Conservation (phyloP, 1,140 invertebrate species). For the Microvelia longipes region DNA sequence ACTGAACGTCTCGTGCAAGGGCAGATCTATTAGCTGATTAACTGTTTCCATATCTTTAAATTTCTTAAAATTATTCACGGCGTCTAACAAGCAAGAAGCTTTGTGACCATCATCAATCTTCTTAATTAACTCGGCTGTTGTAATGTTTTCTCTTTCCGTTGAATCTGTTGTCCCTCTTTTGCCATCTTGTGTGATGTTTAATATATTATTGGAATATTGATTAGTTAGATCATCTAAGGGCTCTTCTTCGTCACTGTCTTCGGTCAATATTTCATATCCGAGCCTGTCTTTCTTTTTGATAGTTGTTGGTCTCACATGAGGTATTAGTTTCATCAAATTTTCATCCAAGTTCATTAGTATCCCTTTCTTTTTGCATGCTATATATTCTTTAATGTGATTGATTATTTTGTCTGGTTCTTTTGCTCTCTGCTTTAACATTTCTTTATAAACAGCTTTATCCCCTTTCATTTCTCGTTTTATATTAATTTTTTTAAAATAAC, state of each 20-base stretch:
- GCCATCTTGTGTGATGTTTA: neutral
- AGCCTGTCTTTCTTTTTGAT: neutral
- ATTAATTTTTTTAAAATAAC: neutral
- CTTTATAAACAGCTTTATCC: neutral
- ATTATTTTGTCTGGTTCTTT: neutral
- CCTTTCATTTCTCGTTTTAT: neutral
- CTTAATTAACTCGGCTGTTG: neutral
- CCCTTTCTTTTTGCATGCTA: neutral
- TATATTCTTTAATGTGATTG: neutral
- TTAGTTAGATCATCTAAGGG: neutral
- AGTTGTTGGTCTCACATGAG: neutral
- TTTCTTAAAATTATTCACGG: neutral
- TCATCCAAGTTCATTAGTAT: neutral
- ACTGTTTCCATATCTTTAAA: neutral
- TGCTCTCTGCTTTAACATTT: neutral
- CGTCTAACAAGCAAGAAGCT: neutral
- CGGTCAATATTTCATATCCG: neutral
- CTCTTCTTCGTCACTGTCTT: neutral
- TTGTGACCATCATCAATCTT: neutral
- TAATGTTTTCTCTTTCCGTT: neutral
- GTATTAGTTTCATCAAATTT: neutral
- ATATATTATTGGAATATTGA: too few relatives aligned
- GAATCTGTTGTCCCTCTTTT: neutral
- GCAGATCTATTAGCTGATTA: neutral
- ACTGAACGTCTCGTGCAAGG: neutral